Evolutionary conservation across 1,140 invertebrate species (phyloP).

Genomic region (Theocolax elegans): DNA sequence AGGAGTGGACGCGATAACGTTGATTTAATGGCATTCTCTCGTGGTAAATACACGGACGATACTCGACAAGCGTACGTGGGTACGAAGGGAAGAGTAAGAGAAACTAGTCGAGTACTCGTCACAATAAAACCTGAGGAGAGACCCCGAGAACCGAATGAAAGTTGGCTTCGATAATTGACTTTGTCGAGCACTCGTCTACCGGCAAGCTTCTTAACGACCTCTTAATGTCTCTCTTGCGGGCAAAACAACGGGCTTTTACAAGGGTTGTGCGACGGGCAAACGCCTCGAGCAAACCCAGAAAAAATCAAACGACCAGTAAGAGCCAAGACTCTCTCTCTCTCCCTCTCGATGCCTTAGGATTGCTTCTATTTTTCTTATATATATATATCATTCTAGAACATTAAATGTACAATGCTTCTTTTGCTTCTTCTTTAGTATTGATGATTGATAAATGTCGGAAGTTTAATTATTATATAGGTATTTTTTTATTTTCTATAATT

Average conservation of each 20-base stretch:
- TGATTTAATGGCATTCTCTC: slow-evolving; percentile 20
- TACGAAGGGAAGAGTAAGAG: not conserved
- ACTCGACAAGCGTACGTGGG: not conserved
- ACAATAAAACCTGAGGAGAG: slow-evolving; percentile 4
- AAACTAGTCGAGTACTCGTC: not conserved
- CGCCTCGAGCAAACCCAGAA: no score
- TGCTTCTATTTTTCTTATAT: no score
- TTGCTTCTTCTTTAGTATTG: no score
- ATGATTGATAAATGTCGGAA: no score
- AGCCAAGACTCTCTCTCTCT: no score
- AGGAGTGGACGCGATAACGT: not conserved
- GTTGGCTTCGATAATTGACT: slow-evolving; percentile 32
- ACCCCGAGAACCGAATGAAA: not conserved
- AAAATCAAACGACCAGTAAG: no score
- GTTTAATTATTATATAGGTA: no score
- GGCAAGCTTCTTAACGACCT: slow-evolving; percentile 27
- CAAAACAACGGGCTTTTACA: slow-evolving; percentile 1
- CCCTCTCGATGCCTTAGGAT: no score
- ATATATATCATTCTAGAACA: no score
- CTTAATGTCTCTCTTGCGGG: slow-evolving; percentile 24
- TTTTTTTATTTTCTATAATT: no score
- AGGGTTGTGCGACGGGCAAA: not conserved
- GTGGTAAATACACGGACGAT: no score
- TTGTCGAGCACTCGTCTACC: slow-evolving; percentile 21
- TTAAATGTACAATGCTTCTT: no score